phyloP scores from a whole-genome alignment of 2,797 vertebrate genomes.

The Pristis pectinata region DNA sequence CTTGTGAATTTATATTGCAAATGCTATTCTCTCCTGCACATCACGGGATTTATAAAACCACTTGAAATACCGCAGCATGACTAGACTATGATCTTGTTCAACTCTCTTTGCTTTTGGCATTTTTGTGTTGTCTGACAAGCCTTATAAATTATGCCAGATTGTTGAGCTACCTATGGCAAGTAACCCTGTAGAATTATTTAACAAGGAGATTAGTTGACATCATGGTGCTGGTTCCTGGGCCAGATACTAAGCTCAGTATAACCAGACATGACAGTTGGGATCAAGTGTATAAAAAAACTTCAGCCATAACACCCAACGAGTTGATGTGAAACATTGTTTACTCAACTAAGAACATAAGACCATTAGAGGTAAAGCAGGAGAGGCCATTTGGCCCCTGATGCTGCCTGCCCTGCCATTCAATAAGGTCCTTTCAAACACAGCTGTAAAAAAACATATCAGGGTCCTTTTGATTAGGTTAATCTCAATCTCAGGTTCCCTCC shows the following conservation, averaged over 20 bases:
- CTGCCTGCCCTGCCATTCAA: too few species aligned
- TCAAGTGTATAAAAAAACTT: background rate
- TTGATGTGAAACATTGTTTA: background rate
- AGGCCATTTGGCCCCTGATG: too few species aligned
- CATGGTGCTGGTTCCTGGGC: background rate
- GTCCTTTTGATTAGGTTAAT: too few species aligned
- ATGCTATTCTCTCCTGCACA: background rate
- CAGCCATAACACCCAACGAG: background rate
- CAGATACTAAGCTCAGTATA: constrained; percentile 2
- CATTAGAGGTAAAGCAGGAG: too few species aligned
- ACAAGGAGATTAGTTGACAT: background rate
- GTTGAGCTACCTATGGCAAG: background rate
- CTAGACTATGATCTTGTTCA: background rate
- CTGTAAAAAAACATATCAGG: too few species aligned
- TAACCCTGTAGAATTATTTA: constrained; percentile 7
- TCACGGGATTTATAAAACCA: background rate
- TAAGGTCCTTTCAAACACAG: too few species aligned
- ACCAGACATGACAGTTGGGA: background rate
- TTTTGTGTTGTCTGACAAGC: background rate
- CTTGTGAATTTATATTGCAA: background rate
- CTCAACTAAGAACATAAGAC: background rate
- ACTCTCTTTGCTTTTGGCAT: background rate
- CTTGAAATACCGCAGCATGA: background rate
- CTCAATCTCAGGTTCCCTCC: too few species aligned
- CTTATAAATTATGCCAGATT: constrained; percentile 4